These are phyloP conservation scores for Cryptoblepharus egeriae DNA, from an alignment of 2,797 vertebrate species.

Conservation along the genomic window DNA sequence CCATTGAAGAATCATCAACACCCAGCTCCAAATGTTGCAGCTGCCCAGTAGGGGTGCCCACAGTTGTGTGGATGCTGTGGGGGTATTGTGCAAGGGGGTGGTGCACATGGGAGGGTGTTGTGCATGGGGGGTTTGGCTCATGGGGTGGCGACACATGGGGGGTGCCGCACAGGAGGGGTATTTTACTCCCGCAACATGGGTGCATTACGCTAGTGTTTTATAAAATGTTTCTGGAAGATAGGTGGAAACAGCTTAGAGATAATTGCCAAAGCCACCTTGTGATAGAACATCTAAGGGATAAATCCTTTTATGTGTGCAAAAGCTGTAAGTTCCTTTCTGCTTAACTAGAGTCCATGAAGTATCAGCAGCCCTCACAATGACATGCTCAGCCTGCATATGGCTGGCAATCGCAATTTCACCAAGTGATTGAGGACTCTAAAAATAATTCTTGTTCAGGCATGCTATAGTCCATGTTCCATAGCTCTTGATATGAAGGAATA, in stretches of 20 bases:
- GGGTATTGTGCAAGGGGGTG: too few relatives aligned
- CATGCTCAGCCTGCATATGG: rapidly evolving
- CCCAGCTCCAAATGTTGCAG: too few relatives aligned
- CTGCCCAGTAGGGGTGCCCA: too few relatives aligned
- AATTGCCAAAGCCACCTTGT: not conserved
- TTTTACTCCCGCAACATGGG: too few relatives aligned
- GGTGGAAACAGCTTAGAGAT: not conserved
- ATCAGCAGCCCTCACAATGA: rapidly evolving
- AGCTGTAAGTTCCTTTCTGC: not conserved
- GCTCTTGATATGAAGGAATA: not conserved
- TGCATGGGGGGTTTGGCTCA: too few relatives aligned
- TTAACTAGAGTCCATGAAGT: not conserved
- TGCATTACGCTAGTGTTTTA: not conserved
- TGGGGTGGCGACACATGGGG: too few relatives aligned
- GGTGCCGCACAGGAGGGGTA: too few relatives aligned
- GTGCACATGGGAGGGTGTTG: too few relatives aligned
- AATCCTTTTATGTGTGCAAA: not conserved
- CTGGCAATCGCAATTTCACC: not conserved
- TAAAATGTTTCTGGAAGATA: not conserved
- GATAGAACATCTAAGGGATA: not conserved
- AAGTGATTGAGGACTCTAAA: rapidly evolving
- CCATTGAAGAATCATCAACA: too few relatives aligned
- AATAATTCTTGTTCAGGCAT: not conserved
- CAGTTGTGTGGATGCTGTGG: too few relatives aligned
- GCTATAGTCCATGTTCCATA: rapidly evolving